Percentiles rank a stretch among this genome's conserved stretches.
Evolutionary conservation across 2,888 invertebrate genomes (phyloP).

Genomic region (Drosophila nr. perissopoda): DNA sequence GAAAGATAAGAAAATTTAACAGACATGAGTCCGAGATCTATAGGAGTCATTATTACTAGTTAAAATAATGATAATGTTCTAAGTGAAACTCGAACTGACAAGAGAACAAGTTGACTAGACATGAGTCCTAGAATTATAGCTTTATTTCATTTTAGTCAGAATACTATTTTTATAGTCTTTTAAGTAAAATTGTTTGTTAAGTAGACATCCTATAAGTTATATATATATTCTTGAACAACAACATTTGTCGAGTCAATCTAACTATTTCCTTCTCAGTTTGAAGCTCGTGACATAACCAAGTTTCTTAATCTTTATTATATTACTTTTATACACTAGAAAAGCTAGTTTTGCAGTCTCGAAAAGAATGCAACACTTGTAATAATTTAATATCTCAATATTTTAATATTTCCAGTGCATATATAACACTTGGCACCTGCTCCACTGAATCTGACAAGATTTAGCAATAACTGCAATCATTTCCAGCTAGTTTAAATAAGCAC

Average conservation of each 20-base stretch:
- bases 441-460: neutral
- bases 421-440: conserved; percentile 6
- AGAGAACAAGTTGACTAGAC: neutral
- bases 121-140: fast-evolving
- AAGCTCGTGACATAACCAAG: neutral
- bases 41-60: neutral
- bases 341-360: neutral
- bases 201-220: neutral
- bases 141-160: neutral
- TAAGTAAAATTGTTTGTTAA: fast-evolving
- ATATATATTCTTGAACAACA: neutral
- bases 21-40: neutral
- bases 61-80: neutral
- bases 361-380: neutral
- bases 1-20: fast-evolving
- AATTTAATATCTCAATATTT: no score
- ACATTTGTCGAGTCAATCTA: neutral
- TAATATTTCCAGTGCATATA: neutral
- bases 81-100: neutral
- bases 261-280: neutral
- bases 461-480: conserved; percentile 4
- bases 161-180: neutral
- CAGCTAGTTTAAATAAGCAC: conserved; percentile 11
- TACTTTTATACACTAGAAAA: neutral
- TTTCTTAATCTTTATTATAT: neutral